Percentiles rank a stretch among this genome's conserved stretches.
Evolutionary conservation across 2,888 invertebrate genomes (phyloP).

Genomic region (Drosophila mayaguana): DNA sequence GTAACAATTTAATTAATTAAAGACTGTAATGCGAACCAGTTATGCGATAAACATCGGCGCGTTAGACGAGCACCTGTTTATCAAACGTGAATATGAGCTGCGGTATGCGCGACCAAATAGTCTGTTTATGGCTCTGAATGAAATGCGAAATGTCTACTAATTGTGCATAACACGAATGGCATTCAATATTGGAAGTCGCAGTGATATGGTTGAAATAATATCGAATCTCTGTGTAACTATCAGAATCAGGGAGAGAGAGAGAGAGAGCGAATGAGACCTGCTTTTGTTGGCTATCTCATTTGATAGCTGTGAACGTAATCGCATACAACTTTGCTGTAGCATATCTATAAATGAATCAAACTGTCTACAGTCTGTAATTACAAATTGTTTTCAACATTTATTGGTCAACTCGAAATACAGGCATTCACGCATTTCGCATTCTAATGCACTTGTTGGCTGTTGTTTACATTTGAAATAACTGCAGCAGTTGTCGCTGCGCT

Average conservation of each 20-base stretch:
- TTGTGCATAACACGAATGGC: constrained; percentile 66
- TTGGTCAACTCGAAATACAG: constrained; percentile 19
- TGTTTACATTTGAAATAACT: constrained; percentile 52
- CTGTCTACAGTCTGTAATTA: constrained; percentile 26
- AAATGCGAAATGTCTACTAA: constrained; percentile 60
- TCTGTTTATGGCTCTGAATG: constrained; percentile 42
- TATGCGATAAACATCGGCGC: constrained; percentile 59
- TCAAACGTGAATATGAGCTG: constrained; percentile 30
- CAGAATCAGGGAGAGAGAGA: background rate
- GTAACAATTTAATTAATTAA: constrained; percentile 81
- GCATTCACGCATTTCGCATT: background rate
- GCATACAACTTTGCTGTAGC: background rate
- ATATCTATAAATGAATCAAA: constrained; percentile 55
- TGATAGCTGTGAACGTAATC: background rate
- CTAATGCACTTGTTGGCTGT: constrained; percentile 14
- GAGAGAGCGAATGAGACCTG: background rate
- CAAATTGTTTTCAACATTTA: constrained; percentile 25
- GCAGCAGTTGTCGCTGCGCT: constrained; percentile 34
- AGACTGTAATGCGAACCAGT: constrained; percentile 75
- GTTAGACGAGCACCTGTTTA: constrained; percentile 39
- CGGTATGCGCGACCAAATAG: constrained; percentile 26
- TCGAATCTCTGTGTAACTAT: background rate
- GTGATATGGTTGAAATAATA: constrained; percentile 16
- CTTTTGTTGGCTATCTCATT: constrained; percentile 7
- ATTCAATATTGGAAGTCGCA: constrained; percentile 48